Evolutionary conservation across 2,888 invertebrate species (phyloP).

Genomic region (Napeogenes sylphis): DNA sequence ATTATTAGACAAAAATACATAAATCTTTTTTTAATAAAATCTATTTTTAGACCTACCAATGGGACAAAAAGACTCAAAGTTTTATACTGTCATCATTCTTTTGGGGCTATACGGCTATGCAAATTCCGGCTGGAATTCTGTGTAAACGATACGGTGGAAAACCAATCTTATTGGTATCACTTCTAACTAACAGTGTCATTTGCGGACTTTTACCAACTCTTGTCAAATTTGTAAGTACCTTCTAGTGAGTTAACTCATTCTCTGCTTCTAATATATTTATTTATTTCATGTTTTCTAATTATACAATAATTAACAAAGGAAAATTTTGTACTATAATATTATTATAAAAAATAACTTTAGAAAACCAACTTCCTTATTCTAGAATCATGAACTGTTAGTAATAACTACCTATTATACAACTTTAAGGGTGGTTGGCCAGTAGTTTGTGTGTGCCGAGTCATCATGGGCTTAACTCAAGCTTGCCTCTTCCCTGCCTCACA

Average conservation of each 20-base stretch:
- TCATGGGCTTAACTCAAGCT: slow-evolving; percentile 83
- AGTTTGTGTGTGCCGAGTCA: slow-evolving; percentile 79
- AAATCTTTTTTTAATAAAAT: no score
- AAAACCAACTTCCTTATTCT: no score
- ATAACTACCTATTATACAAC: no score
- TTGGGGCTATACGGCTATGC: slow-evolving; percentile 86
- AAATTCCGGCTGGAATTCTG: slow-evolving; percentile 79
- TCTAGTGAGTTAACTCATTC: neutral
- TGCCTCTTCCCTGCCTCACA: slow-evolving; percentile 81
- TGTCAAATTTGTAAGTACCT: slow-evolving; percentile 54
- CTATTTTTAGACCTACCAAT: slow-evolving; percentile 49
- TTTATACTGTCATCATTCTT: slow-evolving; percentile 85
- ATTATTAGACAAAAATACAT: no score
- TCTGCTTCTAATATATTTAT: no score
- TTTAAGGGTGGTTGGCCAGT: slow-evolving; percentile 73
- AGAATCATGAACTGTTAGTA: no score
- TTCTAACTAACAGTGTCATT: slow-evolving; percentile 62
- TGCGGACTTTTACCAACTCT: slow-evolving; percentile 80
- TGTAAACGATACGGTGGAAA: slow-evolving; percentile 87
- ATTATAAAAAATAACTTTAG: no score
- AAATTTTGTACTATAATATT: no score
- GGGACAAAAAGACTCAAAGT: slow-evolving; percentile 78
- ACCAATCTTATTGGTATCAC: slow-evolving; percentile 76
- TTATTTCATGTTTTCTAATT: no score
- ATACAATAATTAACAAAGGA: no score